phyloP scores from a whole-genome alignment of 2,888 invertebrate genomes.

The Limnephilus auricula region DNA sequence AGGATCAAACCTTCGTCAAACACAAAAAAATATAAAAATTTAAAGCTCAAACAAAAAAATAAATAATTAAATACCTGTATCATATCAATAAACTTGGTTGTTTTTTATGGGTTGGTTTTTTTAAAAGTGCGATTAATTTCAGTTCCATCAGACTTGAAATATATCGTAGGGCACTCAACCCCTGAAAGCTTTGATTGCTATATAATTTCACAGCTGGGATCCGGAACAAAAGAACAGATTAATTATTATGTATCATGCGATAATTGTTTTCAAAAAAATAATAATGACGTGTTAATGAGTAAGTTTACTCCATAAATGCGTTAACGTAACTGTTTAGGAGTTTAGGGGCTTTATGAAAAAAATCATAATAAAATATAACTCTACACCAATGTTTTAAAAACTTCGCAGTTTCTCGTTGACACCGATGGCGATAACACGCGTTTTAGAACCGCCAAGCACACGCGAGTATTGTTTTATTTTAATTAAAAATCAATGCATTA shows the following conservation, averaged over 20 bases:
- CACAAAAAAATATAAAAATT: no score
- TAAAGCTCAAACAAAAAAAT: no score
- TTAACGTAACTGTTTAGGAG: neutral
- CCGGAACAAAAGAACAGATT: neutral
- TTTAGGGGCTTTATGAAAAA: neutral
- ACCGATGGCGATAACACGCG: neutral
- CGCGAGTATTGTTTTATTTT: neutral
- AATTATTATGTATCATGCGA: neutral
- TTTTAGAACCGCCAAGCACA: no score
- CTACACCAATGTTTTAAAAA: neutral
- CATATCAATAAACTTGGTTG: no score
- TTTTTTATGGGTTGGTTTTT: neutral
- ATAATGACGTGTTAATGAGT: neutral
- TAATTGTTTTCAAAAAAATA: neutral
- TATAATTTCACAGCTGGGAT: neutral
- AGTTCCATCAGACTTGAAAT: neutral
- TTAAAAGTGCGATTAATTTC: neutral
- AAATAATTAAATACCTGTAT: no score
- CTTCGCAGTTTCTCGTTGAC: neutral
- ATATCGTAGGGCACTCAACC: neutral
- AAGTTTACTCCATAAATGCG: neutral
- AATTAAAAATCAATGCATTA: neutral
- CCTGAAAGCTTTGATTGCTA: neutral
- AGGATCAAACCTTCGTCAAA: no score
- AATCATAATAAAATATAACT: neutral